Base-by-base conservation (phyloP, 2,113 vertebrate genomes). In the Suncus etruscus region DNA sequence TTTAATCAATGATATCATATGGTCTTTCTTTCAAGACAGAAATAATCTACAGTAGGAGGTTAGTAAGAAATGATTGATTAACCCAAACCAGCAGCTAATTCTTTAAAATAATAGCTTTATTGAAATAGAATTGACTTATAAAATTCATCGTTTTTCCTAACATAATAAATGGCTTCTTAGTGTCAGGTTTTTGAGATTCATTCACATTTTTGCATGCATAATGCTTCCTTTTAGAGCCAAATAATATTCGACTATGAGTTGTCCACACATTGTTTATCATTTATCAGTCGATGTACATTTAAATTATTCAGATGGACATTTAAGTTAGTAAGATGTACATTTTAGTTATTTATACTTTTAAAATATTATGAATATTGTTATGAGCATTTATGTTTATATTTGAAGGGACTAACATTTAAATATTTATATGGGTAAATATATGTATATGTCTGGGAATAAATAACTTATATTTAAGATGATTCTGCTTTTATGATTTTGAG, bases 401-500 rank as follows among this genome's bases (percentile, higher is more conserved):
- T 86, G 2, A 50, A 22, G 72, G 31, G 15, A 39, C 69, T 80
- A 80, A 74, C 20, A 20, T 6, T 39, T 39, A 39, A 39, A 39
- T 74, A 82, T 91, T 80, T 58, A 80, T 66, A 31, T 54, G 25
- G 73, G 39, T 39, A 39, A 39, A 39, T 39, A 39, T 39, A 39
- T 39, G 39, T 39, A 20, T 65, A 74, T 31, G 29, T 3, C 1
- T 39, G 18, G 11, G n/a, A 83, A 47, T 75, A 58, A 45, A 66
- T 90, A 48, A 39, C 58, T 82, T 15, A 31, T 8, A 51, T 31
- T 32, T 50, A 51, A 32, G 54, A 31, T 82, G 82, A 89, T 8
- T 39, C 18, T 69, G 12, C 58, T 61, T 27, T 89, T 79, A 79
- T 79, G 25, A 45, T 65, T 91, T 89, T 75, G 39, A 80, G 77